These are phyloP conservation scores for Tillus elongatus DNA, from an alignment of 2,888 invertebrate genomes.

Conservation along the genomic window DNA sequence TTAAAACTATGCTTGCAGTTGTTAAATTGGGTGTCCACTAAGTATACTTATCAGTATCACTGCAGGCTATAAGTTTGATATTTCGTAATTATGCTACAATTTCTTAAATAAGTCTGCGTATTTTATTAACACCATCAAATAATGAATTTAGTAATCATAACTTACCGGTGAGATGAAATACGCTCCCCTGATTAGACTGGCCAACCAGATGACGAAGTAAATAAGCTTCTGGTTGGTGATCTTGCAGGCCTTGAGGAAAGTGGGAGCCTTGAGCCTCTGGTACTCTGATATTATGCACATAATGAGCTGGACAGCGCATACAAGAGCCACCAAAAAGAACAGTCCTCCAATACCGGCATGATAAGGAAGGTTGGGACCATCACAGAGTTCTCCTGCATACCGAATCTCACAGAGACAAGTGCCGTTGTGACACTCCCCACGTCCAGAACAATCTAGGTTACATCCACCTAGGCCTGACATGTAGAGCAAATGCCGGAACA, in stretches of 20 bases:
- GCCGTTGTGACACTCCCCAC: conserved; percentile 86
- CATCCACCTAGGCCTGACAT: conserved; percentile 48
- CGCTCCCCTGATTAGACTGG: conserved; percentile 75
- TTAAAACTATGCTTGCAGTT: too few relatives aligned
- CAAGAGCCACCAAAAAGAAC: conserved; percentile 73
- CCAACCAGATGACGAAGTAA: conserved; percentile 79
- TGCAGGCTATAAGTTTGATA: too few relatives aligned
- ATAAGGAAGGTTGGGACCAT: conserved; percentile 75
- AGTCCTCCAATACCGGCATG: conserved; percentile 63
- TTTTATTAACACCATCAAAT: too few relatives aligned
- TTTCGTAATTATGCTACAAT: too few relatives aligned
- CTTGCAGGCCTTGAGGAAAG: conserved; percentile 70
- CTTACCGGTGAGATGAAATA: conserved; percentile 85
- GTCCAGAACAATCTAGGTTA: conserved; percentile 73
- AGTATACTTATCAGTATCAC: too few relatives aligned
- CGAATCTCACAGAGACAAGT: conserved; percentile 86
- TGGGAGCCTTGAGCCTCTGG: conserved; percentile 73
- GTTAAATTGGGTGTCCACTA: too few relatives aligned
- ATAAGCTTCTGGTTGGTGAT: conserved; percentile 85
- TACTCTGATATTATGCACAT: conserved; percentile 78
- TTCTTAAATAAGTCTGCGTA: too few relatives aligned
- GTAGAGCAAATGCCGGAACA: conserved; percentile 39
- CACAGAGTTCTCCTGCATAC: conserved; percentile 75
- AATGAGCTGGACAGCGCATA: conserved; percentile 75
- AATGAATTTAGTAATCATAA: too few relatives aligned